Evolutionary conservation across 2,888 invertebrate species (phyloP).

Genomic region (Malachius bipustulatus): DNA sequence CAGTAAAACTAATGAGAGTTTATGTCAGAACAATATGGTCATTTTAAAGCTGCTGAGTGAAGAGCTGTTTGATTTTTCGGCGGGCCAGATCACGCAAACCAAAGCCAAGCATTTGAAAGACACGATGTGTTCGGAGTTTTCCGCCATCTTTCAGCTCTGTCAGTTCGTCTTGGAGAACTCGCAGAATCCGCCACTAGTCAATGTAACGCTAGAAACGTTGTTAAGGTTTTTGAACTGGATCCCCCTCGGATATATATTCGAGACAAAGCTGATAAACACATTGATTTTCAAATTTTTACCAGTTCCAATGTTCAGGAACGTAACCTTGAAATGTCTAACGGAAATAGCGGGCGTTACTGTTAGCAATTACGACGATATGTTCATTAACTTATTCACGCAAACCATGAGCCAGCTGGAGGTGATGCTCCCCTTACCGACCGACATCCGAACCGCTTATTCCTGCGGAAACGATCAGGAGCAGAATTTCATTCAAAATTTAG

Average conservation of each 20-base stretch:
- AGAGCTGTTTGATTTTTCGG: slow-evolving; percentile 98
- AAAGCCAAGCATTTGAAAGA: slow-evolving; percentile 99
- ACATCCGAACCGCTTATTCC: slow-evolving; percentile 89
- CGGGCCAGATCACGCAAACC: slow-evolving; percentile 95
- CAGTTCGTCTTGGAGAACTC: slow-evolving; percentile 97
- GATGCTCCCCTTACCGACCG: slow-evolving; percentile 84
- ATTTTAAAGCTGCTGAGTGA: slow-evolving; percentile 95
- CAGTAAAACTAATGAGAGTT: slow-evolving; percentile 94
- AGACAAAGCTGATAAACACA: slow-evolving; percentile 91
- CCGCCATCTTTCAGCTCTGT: slow-evolving; percentile 95
- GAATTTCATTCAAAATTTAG: slow-evolving; percentile 96
- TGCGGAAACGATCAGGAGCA: slow-evolving; percentile 93
- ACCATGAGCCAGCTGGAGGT: slow-evolving; percentile 86
- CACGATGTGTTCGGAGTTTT: slow-evolving; percentile 98
- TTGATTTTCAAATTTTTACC: slow-evolving; percentile 93
- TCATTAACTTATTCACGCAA: slow-evolving; percentile 78
- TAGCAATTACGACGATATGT: slow-evolving; percentile 85
- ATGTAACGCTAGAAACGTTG: slow-evolving; percentile 90
- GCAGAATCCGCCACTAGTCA: slow-evolving; percentile 91
- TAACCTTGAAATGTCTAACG: slow-evolving; percentile 94
- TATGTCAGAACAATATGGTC: slow-evolving; percentile 99
- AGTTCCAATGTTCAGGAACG: slow-evolving; percentile 79
- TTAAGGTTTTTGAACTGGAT: slow-evolving; percentile 98
- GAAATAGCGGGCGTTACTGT: slow-evolving; percentile 92
- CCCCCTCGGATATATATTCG: slow-evolving; percentile 99